phyloP scores from a whole-genome alignment of 2,888 invertebrate species.

The Cephus sareptanus region DNA sequence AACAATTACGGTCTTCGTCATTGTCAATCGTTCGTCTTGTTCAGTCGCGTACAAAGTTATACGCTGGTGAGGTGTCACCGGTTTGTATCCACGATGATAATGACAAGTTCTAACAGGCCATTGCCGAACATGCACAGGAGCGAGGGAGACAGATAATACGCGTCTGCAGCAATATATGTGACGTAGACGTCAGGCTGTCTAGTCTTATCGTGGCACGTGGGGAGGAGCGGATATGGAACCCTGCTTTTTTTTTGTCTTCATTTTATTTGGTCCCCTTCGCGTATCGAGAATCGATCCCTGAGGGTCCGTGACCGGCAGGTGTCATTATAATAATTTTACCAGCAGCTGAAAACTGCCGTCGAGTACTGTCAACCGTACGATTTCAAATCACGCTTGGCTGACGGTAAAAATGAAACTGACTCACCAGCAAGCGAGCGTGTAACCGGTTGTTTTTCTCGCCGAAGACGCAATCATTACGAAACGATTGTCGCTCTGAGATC shows the following conservation, averaged over 20 bases:
- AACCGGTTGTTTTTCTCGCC: neutral
- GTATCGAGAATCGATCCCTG: neutral
- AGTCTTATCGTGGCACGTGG: neutral
- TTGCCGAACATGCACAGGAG: neutral
- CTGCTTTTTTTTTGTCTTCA: neutral
- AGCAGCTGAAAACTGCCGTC: neutral
- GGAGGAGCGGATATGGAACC: neutral
- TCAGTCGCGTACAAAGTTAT: neutral
- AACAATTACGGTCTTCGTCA: neutral
- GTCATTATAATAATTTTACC: neutral
- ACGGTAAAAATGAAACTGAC: neutral
- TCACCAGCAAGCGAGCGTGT: neutral
- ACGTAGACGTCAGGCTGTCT: neutral
- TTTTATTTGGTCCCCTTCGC: neutral
- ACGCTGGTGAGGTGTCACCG: neutral
- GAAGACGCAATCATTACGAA: neutral
- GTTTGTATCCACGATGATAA: neutral
- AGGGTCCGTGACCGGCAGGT: neutral
- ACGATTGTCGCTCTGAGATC: neutral
- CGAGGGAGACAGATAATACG: neutral
- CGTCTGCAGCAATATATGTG: neutral
- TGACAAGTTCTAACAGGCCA: neutral
- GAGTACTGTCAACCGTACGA: neutral
- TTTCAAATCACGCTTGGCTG: neutral
- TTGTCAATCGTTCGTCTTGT: neutral